Base-by-base conservation (phyloP, 2,113 vertebrate genomes). In the Pantherophis guttatus region DNA sequence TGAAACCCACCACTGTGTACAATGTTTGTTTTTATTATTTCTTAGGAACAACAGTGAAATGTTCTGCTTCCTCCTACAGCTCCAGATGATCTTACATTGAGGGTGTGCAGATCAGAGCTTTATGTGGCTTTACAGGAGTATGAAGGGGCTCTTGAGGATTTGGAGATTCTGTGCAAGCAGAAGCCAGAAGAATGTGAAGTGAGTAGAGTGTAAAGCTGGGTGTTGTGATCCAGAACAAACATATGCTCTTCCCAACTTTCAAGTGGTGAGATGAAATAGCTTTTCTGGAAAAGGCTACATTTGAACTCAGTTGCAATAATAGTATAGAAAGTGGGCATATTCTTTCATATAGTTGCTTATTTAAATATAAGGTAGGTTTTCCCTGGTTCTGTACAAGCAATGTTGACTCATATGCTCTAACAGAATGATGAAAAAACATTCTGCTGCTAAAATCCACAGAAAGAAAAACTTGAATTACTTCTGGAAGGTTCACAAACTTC, bases 171-270 rank as follows among this genome's bases (percentile, higher is more conserved):
- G 94, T 98, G 98, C 95, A 96, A 86, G 95, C 96, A 97, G 95
- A 97, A 98, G 86, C 98, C 98, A 19, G 97, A 94, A 70, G 97
- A 98, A 94, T 96, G 95, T 0, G 96, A 99, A 98, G 98, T 99
- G 95, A 97, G 98, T 89, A 11, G 13, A 54, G 17, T 86, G 48
- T 53, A 17, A 12, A 57, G 29, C 13, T 55, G 6, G 62, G 15
- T 24, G 23, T n/a, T 86, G 5, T 11, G 21, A 3, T 33, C 39
- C 11, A 57, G 48, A 50, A 1, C 10, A 62, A n/a, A 24, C n/a
- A 19, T 39, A 3, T 70, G 8, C 21, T n/a, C 11, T 70, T 57
- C 2, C 11, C 39, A 81, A 17, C 12, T 39, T 23, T 11, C 26
- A 87, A 65, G 6, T 24, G 8, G 53, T 75, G 62, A 58, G 44